These are phyloP conservation scores for Cephus nigrinus DNA, from an alignment of 2,888 invertebrate species.

Conservation along the genomic window DNA sequence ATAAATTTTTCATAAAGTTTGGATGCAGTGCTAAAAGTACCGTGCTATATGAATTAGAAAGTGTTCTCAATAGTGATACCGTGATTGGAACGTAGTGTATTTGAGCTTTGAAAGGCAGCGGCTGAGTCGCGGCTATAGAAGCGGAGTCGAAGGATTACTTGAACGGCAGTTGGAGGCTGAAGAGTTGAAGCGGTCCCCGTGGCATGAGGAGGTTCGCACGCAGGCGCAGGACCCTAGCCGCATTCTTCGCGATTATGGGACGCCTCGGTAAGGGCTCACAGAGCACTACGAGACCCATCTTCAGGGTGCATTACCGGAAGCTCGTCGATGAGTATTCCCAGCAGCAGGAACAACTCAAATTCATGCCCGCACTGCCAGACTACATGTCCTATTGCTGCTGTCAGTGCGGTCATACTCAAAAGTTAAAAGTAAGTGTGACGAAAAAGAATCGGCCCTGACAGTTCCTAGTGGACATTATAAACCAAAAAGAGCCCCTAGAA, in stretches of 20 bases:
- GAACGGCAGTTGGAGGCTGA: constrained; percentile 32
- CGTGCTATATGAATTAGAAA: constrained; percentile 38
- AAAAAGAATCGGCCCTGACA: neutral
- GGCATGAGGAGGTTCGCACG: constrained; percentile 64
- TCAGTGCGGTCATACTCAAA: constrained; percentile 73
- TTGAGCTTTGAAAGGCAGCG: neutral
- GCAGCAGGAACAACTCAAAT: constrained; percentile 62
- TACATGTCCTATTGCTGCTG: constrained; percentile 73
- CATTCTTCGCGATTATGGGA: constrained; percentile 68
- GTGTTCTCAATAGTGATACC: constrained; percentile 23
- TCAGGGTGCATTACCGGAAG: constrained; percentile 72
- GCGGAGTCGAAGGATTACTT: constrained; percentile 7
- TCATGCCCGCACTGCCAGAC: constrained; percentile 69
- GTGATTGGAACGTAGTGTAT: neutral
- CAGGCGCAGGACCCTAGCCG: constrained; percentile 60
- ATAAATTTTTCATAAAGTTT: constrained; percentile 1
- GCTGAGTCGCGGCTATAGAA: neutral
- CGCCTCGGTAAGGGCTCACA: constrained; percentile 67
- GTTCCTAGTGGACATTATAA: neutral
- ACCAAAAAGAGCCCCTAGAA: neutral
- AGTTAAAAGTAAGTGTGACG: constrained; percentile 68
- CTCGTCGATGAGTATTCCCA: constrained; percentile 70
- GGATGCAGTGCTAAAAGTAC: constrained; percentile 20
- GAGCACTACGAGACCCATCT: constrained; percentile 66
- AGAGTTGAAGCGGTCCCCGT: constrained; percentile 48